Conservation (phyloP, 2,797 vertebrate genomes). For the Crax fasciolata region DNA sequence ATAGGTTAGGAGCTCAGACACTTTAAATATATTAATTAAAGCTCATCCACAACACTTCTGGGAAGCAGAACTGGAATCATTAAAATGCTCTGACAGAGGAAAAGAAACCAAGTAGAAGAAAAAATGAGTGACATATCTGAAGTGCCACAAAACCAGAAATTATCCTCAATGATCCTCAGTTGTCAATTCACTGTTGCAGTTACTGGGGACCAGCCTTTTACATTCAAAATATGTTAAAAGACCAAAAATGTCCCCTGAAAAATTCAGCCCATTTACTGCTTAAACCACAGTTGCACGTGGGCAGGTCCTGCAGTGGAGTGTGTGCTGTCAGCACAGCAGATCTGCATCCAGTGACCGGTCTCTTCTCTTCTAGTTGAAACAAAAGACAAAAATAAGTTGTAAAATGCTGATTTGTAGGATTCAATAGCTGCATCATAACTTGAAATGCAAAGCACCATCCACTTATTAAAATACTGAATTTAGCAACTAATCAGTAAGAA, state of each 20-base stretch:
- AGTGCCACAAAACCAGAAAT: background rate
- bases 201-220: background rate
- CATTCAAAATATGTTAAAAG: background rate
- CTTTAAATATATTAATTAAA: constrained; percentile 50
- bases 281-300: background rate
- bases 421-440: background rate
- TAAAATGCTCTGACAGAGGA: constrained; percentile 22
- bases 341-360: accelerated
- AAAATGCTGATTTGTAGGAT: background rate
- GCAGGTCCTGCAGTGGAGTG: background rate
- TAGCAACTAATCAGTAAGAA: background rate
- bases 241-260: background rate
- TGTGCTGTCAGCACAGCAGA: accelerated
- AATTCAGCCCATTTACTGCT: background rate
- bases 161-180: background rate
- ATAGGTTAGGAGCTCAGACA: constrained; percentile 26
- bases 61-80: constrained; percentile 19
- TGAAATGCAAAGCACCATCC: background rate
- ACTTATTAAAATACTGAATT: background rate
- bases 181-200: background rate
- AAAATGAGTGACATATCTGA: background rate
- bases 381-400: background rate
- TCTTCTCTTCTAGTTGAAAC: background rate
- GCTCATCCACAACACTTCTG: background rate
- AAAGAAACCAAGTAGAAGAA: background rate